Conservation (phyloP, 2,113 vertebrate species). For the Paramormyrops kingsleyae region DNA sequence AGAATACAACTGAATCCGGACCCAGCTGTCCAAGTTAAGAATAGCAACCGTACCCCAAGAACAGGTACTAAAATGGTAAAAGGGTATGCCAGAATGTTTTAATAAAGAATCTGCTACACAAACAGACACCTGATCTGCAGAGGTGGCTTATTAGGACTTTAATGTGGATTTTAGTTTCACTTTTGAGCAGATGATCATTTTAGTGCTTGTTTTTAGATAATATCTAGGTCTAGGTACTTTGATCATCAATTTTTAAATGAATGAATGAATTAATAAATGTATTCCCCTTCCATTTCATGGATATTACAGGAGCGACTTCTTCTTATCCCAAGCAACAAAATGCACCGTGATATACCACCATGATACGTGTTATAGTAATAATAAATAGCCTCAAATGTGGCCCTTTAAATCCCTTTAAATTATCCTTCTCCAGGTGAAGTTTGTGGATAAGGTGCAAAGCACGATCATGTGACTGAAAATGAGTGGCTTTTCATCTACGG, state of each 20-base stretch:
- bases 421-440: neutral
- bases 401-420: neutral
- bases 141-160: neutral
- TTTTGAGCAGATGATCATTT: neutral
- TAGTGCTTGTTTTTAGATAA: neutral
- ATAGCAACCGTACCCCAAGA: neutral
- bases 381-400: neutral
- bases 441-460: neutral
- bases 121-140: neutral
- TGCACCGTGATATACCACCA: neutral
- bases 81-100: neutral
- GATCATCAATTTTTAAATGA: neutral
- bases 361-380: neutral
- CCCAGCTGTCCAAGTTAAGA: neutral
- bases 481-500: neutral
- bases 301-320: neutral
- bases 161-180: neutral
- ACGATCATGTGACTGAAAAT: neutral
- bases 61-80: neutral
- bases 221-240: neutral
- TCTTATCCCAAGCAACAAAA: neutral
- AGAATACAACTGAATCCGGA: neutral
- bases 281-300: neutral
- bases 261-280: neutral
- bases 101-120: neutral